Evolutionary conservation across 1,140 invertebrate species (phyloP).

Genomic region (Ephestia elutella): DNA sequence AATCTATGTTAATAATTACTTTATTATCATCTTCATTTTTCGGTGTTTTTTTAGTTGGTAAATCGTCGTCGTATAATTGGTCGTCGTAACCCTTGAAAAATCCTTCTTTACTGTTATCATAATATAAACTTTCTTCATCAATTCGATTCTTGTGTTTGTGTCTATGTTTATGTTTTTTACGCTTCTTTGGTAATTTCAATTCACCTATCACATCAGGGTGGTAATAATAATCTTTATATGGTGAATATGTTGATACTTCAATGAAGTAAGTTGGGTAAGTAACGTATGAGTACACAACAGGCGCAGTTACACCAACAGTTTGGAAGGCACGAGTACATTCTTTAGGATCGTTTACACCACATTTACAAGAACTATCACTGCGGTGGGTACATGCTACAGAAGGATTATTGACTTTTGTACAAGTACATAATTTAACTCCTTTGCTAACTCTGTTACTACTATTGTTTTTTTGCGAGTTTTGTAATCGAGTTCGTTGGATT

Average conservation of each 20-base stretch:
- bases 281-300: conserved; percentile 7
- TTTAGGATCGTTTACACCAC: not conserved
- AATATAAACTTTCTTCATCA: conserved; percentile 23
- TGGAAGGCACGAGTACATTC: not conserved
- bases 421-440: conserved; percentile 24
- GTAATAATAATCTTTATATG: conserved; percentile 16
- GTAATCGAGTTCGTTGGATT: not conserved
- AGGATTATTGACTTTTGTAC: conserved; percentile 26
- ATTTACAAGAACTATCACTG: conserved; percentile 11
- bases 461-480: not conserved
- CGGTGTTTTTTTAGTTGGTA: not conserved
- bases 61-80: conserved; percentile 10
- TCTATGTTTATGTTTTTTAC: conserved; percentile 8
- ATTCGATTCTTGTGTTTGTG: conserved; percentile 8
- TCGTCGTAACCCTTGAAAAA: conserved; percentile 9
- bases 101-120: conserved; percentile 14
- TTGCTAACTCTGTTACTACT: not conserved
- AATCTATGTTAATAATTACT: conserved; percentile 11
- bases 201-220: conserved; percentile 19
- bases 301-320: not conserved
- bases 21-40: conserved; percentile 7
- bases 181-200: conserved; percentile 16
- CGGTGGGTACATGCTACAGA: conserved; percentile 23
- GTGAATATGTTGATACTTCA: conserved; percentile 9
- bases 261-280: conserved; percentile 21